Evolutionary conservation across 2,113 vertebrate species (phyloP).

Genomic region (Microtus oregoni): DNA sequence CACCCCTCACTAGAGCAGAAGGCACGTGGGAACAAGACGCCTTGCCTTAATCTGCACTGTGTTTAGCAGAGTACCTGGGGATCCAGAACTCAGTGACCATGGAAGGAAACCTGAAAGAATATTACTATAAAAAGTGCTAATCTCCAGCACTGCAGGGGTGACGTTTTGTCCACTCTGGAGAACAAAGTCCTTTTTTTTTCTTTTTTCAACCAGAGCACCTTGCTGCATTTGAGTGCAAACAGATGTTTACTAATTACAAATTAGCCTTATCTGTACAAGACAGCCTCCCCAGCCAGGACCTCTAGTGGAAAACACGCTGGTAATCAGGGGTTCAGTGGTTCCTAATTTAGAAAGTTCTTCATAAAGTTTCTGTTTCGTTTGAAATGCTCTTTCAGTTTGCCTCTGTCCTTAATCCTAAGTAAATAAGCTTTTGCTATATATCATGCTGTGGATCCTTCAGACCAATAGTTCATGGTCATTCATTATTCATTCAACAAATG

Average conservation of each 20-base stretch:
- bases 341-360: slow-evolving; percentile 41
- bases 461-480: background rate
- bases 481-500: background rate
- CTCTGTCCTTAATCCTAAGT: background rate
- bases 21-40: background rate
- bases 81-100: slow-evolving; percentile 1
- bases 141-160: slow-evolving; percentile 49
- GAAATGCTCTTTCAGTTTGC: background rate
- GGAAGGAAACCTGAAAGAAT: slow-evolving; percentile 26
- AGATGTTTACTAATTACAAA: slow-evolving; percentile 66
- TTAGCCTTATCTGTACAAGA: slow-evolving; percentile 51
- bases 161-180: slow-evolving; percentile 41
- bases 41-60: background rate
- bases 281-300: slow-evolving; percentile 41
- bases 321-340: background rate
- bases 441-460: background rate
- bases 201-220: slow-evolving; percentile 52
- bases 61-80: background rate
- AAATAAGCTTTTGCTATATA: background rate
- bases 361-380: slow-evolving; percentile 20
- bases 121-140: slow-evolving; percentile 22
- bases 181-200: slow-evolving; percentile 32
- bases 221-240: slow-evolving; percentile 61
- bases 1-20: background rate
- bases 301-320: slow-evolving; percentile 14